These are phyloP conservation scores for Botia almorhae DNA, from an alignment of 2,797 vertebrate species.

Conservation along the genomic window DNA sequence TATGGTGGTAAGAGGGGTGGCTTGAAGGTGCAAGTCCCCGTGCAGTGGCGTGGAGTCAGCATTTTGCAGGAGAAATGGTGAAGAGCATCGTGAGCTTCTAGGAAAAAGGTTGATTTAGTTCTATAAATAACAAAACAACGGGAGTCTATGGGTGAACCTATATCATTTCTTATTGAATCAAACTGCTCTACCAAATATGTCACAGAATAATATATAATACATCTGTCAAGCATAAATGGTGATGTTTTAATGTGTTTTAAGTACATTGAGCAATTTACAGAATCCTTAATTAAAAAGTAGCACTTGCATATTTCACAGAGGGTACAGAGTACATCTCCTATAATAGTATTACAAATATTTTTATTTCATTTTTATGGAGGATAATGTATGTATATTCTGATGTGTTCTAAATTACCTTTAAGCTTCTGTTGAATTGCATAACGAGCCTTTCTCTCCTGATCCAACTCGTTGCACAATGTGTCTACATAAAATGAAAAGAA, in stretches of 20 bases:
- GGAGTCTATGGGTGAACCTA: neutral
- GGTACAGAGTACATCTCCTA: neutral
- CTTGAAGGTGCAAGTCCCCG: constrained; percentile 94
- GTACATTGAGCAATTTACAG: neutral
- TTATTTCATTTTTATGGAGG: neutral
- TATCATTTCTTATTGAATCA: neutral
- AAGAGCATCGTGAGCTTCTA: constrained; percentile 95
- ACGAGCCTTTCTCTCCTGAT: constrained; percentile 93
- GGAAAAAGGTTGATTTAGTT: constrained; percentile 66
- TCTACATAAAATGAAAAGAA: constrained; percentile 74
- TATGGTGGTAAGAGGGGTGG: constrained; percentile 90
- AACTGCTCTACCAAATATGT: neutral
- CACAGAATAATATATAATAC: neutral
- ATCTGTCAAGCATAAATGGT: neutral
- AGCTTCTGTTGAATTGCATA: constrained; percentile 95
- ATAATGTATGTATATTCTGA: constrained; percentile 33
- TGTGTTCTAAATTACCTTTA: constrained; percentile 84
- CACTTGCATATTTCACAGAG: constrained; percentile 74
- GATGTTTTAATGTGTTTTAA: neutral
- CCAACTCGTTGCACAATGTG: constrained; percentile 93
- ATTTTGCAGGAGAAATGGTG: constrained; percentile 97
- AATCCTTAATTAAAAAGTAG: constrained; percentile 65
- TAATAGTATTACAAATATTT: neutral
- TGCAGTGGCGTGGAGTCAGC: constrained; percentile 95
- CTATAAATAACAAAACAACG: constrained; percentile 5